Conservation (phyloP, 2,113 vertebrate genomes). For the Pituophis catenifer region DNA sequence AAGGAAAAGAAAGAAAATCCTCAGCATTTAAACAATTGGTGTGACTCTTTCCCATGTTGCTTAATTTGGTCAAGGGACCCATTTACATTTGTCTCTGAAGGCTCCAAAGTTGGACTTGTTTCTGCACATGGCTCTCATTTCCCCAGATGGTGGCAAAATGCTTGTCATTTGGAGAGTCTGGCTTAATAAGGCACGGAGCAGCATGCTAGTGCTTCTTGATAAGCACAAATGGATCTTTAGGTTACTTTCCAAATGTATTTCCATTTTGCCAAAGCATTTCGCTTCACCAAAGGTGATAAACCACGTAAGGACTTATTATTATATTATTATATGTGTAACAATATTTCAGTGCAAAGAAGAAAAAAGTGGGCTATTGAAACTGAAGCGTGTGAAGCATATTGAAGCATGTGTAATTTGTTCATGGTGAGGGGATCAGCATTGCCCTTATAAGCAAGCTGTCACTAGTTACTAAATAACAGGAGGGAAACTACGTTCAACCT, state of each 20-base stretch:
- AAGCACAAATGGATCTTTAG: conserved; percentile 13
- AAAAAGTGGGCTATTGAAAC: background rate
- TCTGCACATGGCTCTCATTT: conserved; percentile 42
- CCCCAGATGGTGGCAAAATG: conserved; percentile 25
- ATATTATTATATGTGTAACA: background rate
- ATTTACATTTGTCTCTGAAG: background rate
- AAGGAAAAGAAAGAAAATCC: background rate
- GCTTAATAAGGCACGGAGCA: background rate
- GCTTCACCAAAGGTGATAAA: background rate
- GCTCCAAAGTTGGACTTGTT: background rate
- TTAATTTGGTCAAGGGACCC: background rate
- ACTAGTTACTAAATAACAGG: background rate
- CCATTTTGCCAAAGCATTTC: conserved; percentile 25
- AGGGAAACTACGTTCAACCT: background rate
- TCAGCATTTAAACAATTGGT: background rate
- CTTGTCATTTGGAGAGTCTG: conserved; percentile 9
- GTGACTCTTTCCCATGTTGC: background rate
- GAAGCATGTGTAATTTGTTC: background rate
- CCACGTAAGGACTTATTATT: background rate
- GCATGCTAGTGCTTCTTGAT: background rate
- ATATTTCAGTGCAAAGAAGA: background rate
- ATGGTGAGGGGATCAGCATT: background rate
- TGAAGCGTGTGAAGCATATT: too few species aligned
- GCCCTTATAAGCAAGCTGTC: background rate
- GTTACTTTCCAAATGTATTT: conserved; percentile 24